Evolutionary conservation across 2,113 vertebrate species (phyloP), one percentile per base, ranked within the genome.

Genomic region (Phylloscopus trochiloides): DNA sequence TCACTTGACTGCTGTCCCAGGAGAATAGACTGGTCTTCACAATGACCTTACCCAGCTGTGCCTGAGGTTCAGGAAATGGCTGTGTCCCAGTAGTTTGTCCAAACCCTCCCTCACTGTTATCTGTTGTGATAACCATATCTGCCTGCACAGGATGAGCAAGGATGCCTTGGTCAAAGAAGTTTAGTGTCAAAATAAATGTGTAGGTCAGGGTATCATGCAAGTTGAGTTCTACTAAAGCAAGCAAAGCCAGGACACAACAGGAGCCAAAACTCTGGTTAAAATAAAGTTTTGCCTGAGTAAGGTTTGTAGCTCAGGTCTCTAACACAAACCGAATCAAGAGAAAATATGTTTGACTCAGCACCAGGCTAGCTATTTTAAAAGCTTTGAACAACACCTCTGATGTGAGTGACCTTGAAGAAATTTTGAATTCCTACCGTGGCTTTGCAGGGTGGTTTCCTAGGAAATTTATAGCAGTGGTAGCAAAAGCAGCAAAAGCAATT

Each of bases 341-440:
- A 97, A 97, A 87, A 79, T 61, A 89, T 4, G 3, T 51, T 85
- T 94, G 77, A 94, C 88, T 95, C 87, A 91, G 93, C 90, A 90
- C 74, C 55, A 87, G 47, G 21, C 45, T 79, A 93, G 66, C 87
- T 89, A 66, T 88, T 96, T 94, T 58, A 79, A 88, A 96, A 76
- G 66, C 85, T 91, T 96, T 96, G 91, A 96, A 87, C 59, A 87
- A 63, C 61, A 85, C 17, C 36, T 95, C 89, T 91, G 87, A 96
- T 93, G 59, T 76, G 71, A 54, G 38, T 88, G 91, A 76, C 93
- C 90, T 94, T 91, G 85, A 91, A 95, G 81, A 88, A 90, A 86
- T 82, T 73, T 86, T 83, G 38, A 94, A 83, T 92, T 92, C 78
- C 65, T 80, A 76, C n/a, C 0, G 3, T 62, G 48, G 59, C 75